These are phyloP conservation scores for Dromococcyx pavoninus DNA, from an alignment of 2,797 vertebrate genomes.

Conservation along the genomic window DNA sequence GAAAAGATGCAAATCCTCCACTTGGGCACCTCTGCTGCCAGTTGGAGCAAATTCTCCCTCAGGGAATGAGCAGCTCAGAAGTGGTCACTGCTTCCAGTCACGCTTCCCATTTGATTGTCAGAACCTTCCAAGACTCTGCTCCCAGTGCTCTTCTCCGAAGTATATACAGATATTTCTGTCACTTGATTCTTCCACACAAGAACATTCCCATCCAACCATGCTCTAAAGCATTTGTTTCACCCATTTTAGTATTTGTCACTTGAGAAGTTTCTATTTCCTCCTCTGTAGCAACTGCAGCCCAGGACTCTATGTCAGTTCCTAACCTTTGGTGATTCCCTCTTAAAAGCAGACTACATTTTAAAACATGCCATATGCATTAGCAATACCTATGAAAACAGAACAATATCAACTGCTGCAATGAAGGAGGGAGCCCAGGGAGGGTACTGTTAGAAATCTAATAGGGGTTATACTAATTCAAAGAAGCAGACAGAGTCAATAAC, in stretches of 20 bases:
- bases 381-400: background rate
- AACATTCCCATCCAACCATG: background rate
- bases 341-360: background rate
- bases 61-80: background rate
- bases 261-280: constrained; percentile 27
- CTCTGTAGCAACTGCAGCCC: background rate
- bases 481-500: background rate
- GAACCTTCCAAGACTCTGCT: background rate
- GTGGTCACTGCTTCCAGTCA: background rate
- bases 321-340: background rate
- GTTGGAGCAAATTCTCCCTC: background rate
- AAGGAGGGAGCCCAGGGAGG: background rate
- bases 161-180: background rate
- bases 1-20: background rate
- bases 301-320: background rate
- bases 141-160: background rate
- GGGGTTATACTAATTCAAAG: background rate
- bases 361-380: background rate
- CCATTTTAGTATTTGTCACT: constrained; percentile 36
- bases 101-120: background rate
- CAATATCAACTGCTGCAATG: background rate
- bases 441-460: background rate
- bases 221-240: background rate
- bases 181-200: background rate
- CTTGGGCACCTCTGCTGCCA: background rate